Base-by-base conservation (phyloP, 2,888 invertebrate species). In the Euclidia mi region DNA sequence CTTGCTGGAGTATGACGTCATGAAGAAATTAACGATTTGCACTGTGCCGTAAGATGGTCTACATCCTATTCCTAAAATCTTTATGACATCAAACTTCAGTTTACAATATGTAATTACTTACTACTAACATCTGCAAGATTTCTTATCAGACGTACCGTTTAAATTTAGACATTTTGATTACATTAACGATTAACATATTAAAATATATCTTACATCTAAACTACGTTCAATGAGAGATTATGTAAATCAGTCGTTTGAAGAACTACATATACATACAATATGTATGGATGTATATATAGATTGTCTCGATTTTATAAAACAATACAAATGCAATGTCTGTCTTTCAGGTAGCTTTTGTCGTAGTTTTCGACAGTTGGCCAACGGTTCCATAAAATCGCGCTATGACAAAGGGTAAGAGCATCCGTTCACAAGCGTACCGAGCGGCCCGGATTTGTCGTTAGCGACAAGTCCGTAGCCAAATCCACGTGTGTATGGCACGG, bases 241-340 rank as follows among this genome's bases (percentile, higher is more conserved):
- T 88, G 85, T 89, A 89, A 89, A 89, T 90, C 90, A 90, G 90
- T 90, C 90, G 75, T 89, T 89, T 87, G 84, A 89, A 87, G 77
- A 84, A 84, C 84, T 71, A 76, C 79, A 82, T 84, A 79, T 70
- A 76, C 65, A 62, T 59, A 71, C 45, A 49, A 35, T 40, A 50
- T 51, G 40, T 44, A 9, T 56, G 48, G 10, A 37, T n/a, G 15
- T 46, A 17, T 2, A 11, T 37, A 35, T n/a, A 37, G 2, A 35
- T n/a, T n/a, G 14, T 31, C n/a, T 32, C 18, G n/a, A 12, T 1
- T 12, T 12, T 2, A n/a, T 11, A 17, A 3, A 4, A 25, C 3
- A 31, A n/a, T 12, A n/a, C n/a, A n/a, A n/a, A n/a, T n/a, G n/a
- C n/a, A n/a, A n/a, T n/a, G n/a, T n/a, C n/a, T n/a, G n/a, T n/a